phyloP scores from a whole-genome alignment of 2,113 vertebrate species.

The Dryoscopus gambensis region DNA sequence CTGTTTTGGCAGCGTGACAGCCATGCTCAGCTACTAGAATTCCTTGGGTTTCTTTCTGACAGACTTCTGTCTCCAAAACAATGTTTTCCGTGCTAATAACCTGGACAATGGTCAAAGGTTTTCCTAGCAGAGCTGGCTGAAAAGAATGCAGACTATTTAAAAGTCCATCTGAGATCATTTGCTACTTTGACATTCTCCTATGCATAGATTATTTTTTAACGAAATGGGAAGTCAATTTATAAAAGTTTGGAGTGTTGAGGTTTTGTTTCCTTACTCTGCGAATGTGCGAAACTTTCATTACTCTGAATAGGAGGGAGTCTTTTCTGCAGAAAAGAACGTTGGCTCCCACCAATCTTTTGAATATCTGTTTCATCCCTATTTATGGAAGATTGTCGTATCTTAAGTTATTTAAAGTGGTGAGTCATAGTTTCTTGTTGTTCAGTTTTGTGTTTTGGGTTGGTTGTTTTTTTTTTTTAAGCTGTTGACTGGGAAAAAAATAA shows the following conservation, averaged over 20 bases:
- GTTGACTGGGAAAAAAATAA: background rate
- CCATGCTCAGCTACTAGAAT: background rate
- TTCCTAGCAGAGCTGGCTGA: conserved; percentile 25
- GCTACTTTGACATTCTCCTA: background rate
- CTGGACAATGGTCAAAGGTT: conserved; percentile 23
- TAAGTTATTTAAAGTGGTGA: background rate
- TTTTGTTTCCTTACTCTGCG: background rate
- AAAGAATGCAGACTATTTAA: conserved; percentile 22
- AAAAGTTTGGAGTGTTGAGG: background rate
- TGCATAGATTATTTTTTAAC: background rate
- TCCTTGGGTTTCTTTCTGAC: conserved; percentile 20
- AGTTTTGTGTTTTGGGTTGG: background rate
- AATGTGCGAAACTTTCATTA: background rate
- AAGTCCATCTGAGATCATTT: conserved; percentile 5
- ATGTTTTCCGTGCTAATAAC: conserved; percentile 37
- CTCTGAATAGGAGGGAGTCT: background rate
- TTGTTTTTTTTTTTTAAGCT: background rate
- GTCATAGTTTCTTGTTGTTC: background rate
- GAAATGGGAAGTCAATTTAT: background rate
- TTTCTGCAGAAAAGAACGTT: background rate
- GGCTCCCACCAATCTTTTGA: background rate
- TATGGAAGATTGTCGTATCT: background rate
- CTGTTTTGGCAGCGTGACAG: background rate
- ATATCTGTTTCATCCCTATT: background rate
- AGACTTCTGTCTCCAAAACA: conserved; percentile 33